Base-by-base conservation (phyloP, 2,888 invertebrate species). In the Acronicta leporina region DNA sequence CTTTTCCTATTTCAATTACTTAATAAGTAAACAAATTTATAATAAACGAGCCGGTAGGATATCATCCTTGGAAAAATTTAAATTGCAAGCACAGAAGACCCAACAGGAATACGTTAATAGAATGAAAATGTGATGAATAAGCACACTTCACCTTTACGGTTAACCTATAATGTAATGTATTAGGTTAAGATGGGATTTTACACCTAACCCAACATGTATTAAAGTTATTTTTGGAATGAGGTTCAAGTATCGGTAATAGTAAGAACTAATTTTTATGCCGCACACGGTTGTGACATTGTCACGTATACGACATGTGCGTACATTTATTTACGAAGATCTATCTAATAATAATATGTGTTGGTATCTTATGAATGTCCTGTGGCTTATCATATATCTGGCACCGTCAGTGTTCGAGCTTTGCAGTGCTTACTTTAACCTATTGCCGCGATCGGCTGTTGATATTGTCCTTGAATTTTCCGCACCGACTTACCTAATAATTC, bases 221-320 rank as follows among this genome's bases (percentile, higher is more conserved):
- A 80, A 74, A 68, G 74, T 73, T 63, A 72, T 63, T 66, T 71
- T 66, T 67, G 15, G 42, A 58, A 50, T 68, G 60, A 58, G 54
- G 16, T 53, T 64, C 51, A 45, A 48, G 55, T 68, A 68, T 79
- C 55, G 68, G 67, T 73, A 70, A 68, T 63, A 64, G 69, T 69
- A 38, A 49, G 45, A 66, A 64, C 75, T 82, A 78, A 85, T 88
- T 87, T 79, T 85, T 84, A 88, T 89, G 83, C 88, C 15, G 45
- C 63, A 71, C 75, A 79, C 83, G 75, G 74, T 75, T 73, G 75
- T 86, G 85, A 87, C 85, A 86, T 87, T 82, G 86, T 87, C 87
- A 87, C 88, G 88, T 87, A 86, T 68, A 64, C 72, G 70, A 81
- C 82, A 82, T 80, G 75, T 75, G 76, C 78, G 75, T 74, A 77